Conservation (phyloP, 2,113 vertebrate species). For the Micronycteris hirsuta region DNA sequence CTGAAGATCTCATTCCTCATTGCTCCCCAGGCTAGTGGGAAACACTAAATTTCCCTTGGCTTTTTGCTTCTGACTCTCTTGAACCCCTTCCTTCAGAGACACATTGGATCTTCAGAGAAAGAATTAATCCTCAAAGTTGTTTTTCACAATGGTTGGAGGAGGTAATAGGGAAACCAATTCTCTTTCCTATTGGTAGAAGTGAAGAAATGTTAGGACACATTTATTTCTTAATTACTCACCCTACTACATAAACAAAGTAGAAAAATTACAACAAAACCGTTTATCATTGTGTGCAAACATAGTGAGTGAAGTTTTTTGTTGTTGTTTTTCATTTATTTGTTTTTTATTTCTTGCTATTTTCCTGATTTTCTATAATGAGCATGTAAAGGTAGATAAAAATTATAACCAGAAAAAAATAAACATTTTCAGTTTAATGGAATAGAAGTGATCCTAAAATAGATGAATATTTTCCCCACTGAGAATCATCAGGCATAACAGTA, state of each 20-base stretch:
- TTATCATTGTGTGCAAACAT: not conserved
- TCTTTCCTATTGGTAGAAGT: not conserved
- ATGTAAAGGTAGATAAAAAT: not conserved
- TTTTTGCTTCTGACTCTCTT: not conserved
- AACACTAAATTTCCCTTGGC: not conserved
- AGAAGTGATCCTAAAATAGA: not conserved
- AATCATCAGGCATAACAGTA: not conserved
- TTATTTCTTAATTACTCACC: not conserved
- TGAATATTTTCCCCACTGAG: not conserved
- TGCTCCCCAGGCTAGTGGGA: not conserved
- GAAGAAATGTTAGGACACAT: not conserved
- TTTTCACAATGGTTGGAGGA: not conserved
- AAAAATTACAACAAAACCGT: not conserved
- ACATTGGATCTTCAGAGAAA: not conserved
- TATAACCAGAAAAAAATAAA: slow-evolving; percentile 1
- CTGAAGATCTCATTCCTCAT: not conserved
- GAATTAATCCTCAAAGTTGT: not conserved
- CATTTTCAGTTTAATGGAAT: not conserved
- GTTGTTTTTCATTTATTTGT: not conserved
- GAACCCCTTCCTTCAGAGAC: not conserved
- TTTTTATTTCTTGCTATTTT: not conserved
- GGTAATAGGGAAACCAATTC: not conserved
- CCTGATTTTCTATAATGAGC: not conserved
- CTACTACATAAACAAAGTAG: not conserved
- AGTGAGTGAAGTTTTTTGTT: not conserved